Evolutionary conservation across 2,888 invertebrate genomes (phyloP), one percentile per base, ranked within the genome.

Genomic region (Caenorhabditis afra): DNA sequence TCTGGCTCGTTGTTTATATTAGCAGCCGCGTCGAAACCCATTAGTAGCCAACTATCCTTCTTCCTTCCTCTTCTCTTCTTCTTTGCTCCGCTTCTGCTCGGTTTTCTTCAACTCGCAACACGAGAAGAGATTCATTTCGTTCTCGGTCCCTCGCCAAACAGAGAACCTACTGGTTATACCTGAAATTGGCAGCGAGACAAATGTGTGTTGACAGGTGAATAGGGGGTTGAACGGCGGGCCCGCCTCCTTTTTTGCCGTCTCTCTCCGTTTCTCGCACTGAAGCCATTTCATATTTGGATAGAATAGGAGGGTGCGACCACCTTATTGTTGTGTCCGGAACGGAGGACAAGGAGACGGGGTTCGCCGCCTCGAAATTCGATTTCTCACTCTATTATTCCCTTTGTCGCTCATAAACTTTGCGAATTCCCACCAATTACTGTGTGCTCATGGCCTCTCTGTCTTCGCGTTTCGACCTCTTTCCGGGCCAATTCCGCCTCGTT

Each of bases 1-100:
- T 52, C 66, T 74, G 74, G 59, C 66, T 66, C 53, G 59, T 74
- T 74, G 74, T 74, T 74, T 74, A 74, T 74, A 66, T 74, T 74
- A 61, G 74, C 61, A 55, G 47, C 59, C 53, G 59, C 52, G 29
- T 29, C 29, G 66, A 74, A 66, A 74, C 66, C 74, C 74, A 74
- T 74, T 74, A 66, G 74, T 74, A 74, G 74, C 74, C 74, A 66
- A 59, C 66, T 61, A 61, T 61, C 74, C 61, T 52, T 29, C 29
- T 29, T 61, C 53, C 65, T 59, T 64, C 64, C 73, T 23, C 55
- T 18, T 41, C 58, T 18, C 64, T 22, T 61, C 52, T 37, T 52
- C 1, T 37, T 59, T 45, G 20, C 55, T 59, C 41, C 49, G 47
- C 57, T 61, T 47, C 39, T 37, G 20, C 39, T 39, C 64, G 29